These are phyloP conservation scores for Leptopilina drosophilae DNA, from an alignment of 2,888 invertebrate genomes.

Conservation along the genomic window DNA sequence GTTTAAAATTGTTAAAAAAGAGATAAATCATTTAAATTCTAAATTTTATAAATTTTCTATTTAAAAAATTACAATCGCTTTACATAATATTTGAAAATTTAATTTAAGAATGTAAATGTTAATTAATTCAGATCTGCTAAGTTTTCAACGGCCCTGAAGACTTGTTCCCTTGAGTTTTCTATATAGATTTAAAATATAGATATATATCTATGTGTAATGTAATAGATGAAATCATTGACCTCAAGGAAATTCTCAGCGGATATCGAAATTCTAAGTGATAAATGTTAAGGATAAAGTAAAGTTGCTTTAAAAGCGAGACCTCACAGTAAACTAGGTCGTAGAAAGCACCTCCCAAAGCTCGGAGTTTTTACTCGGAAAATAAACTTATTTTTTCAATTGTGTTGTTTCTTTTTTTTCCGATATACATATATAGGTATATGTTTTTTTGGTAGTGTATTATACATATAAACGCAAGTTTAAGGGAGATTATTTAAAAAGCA, in stretches of 20 bases:
- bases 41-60: no score
- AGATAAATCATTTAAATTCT: no score
- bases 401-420: no score
- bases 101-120: not conserved
- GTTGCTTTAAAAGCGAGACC: constrained; percentile 27
- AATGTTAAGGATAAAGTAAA: constrained; percentile 37
- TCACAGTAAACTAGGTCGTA: constrained; percentile 4
- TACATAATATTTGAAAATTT: not conserved
- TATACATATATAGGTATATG: no score
- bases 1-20: no score
- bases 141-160: constrained; percentile 14
- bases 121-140: constrained; percentile 28
- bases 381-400: not conserved
- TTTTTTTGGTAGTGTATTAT: no score
- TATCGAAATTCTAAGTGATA: constrained; percentile 39
- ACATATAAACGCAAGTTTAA: no score
- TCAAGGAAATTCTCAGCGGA: constrained; percentile 20
- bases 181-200: constrained; percentile 2
- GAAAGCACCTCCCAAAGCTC: constrained; percentile 3
- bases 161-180: constrained; percentile 11
- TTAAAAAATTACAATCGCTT: no score
- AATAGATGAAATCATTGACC: constrained; percentile 26
- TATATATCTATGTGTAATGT: not conserved
- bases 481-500: no score
- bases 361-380: not conserved